Evolutionary conservation across 2,888 invertebrate species (phyloP), one percentile per base, ranked within the genome.

Genomic region (Pheosia tremula): DNA sequence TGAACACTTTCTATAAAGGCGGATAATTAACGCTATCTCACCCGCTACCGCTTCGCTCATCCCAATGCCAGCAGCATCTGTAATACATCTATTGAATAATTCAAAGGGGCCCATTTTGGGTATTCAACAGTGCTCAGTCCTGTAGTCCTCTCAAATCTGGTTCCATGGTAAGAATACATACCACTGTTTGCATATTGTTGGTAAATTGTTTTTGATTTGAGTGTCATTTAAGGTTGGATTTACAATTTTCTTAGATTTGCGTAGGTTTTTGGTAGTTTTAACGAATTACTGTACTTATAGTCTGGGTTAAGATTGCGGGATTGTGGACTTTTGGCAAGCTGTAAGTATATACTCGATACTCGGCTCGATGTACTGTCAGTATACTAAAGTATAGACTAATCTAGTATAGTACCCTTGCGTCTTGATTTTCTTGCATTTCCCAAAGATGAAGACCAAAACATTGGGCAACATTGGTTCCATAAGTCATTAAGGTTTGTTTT

Each of bases 131-230:
- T 59, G 56, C 58, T 59, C 59, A 52, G 64, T 58, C 56, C 49
- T 41, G 60, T 64, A 24, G 58, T 55, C 54, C 64, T 63, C 53
- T 66, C 67, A 66, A 72, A 75, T 66, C 66, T 68, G 60, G 61
- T 66, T 68, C 56, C 54, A 64, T 53, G 55, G 58, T 68, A 63
- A 13, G 47, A 54, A 62, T 64, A 56, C 52, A 60, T 56, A 38
- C 59, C 47, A 38, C 49, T 41, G 67, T 74, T 67, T 58, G 61
- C 74, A 67, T 71, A 64, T 53, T 57, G 45, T 11, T 13, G 39
- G 50, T 53, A 58, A 54, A 61, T 56, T 62, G 59, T 58, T 62
- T 24, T 13, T 1, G 38, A 50, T 47, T 47, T 0, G 4, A 24
- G 24, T 52, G 52, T 41, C 53, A 10, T 56, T 57, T 59, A 57